Base-by-base conservation (phyloP, 2,113 vertebrate genomes). In the Psettodes erumei region DNA sequence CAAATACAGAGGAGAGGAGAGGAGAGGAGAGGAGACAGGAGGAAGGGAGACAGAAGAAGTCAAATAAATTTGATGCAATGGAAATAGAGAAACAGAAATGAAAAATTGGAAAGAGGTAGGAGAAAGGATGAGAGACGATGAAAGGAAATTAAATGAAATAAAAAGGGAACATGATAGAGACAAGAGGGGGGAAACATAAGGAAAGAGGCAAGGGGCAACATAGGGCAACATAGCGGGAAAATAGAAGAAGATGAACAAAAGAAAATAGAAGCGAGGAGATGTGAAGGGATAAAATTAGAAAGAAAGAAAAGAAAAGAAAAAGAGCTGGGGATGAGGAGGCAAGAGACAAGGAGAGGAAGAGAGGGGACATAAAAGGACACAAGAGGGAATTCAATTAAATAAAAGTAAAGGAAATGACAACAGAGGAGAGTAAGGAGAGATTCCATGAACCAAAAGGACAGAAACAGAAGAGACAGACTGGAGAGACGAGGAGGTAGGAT, bases 1-100 rank as follows among this genome's bases (percentile, higher is more conserved):
- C 37, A 64, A 67, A 80, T 23, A 76, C 25, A 74, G 27, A 61
- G 7, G 55, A 47, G 66, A n/a, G n/a, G 27, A 61, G 19, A 35
- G 5, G 23, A 15, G 33, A 73, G 48, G 60, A 70, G 45, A 64
- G 27, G 30, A 55, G 27, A 63, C 27, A 42, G 61, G 6, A 33
- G 40, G 54, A 23, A 51, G 9, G 38, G 27, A 28, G 51, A 23
- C 2, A 19, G 27, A 55, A 8, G 30, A 37, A 45, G 56, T 25
- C 6, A 27, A 27, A 70, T 7, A 15, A 37, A 75, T 58, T n/a
- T 16, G 59, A 54, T 50, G 32, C 13, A 32, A 15, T 42, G 35
- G 12, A 30, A 7, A 23, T 11, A 42, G 66, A 38, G 33, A 28
- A 16, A 47, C 11, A 16, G 28, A 33, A 25, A 35, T 8, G 23